Percentiles rank a stretch among this genome's conserved stretches.
phyloP scores from a whole-genome alignment of 2,113 vertebrate genomes.

The Speoplatyrhinus poulsoni region DNA sequence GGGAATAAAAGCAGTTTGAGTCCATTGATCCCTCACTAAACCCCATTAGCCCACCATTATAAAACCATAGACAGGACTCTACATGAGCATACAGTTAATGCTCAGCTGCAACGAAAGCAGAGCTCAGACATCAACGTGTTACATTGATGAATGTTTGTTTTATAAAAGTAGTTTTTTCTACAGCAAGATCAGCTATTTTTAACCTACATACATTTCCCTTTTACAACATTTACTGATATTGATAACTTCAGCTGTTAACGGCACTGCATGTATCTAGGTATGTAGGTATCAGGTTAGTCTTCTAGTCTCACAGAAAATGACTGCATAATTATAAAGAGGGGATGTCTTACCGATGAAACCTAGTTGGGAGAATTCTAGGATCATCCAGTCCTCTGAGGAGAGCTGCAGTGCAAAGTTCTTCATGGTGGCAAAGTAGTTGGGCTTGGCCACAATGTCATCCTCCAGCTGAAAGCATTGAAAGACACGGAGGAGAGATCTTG shows the following conservation, averaged over 20 bases:
- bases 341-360: conserved; percentile 91
- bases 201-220: conserved; percentile 1
- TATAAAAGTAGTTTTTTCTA: not conserved
- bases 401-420: conserved; percentile 99
- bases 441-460: conserved; percentile 98
- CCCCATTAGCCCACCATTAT: conserved; percentile 10
- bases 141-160: not conserved
- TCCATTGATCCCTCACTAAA: conserved; percentile 1
- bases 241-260: too few species aligned
- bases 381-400: conserved; percentile 98
- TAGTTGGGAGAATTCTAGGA: conserved; percentile 97
- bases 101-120: not conserved
- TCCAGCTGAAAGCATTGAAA: conserved; percentile 81
- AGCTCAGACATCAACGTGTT: not conserved
- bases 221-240: not conserved
- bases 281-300: too few species aligned
- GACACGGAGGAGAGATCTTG: not conserved
- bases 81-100: not conserved
- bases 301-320: not conserved
- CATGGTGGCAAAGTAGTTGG: conserved; percentile 98
- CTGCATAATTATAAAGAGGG: not conserved
- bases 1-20: not conserved
- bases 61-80: not conserved
- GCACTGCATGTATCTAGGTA: too few species aligned
- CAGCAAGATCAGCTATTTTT: not conserved